Percentiles rank a stretch among this genome's conserved stretches.
Evolutionary conservation across 2,113 vertebrate genomes (phyloP).

Genomic region (Paratilapia polleni): DNA sequence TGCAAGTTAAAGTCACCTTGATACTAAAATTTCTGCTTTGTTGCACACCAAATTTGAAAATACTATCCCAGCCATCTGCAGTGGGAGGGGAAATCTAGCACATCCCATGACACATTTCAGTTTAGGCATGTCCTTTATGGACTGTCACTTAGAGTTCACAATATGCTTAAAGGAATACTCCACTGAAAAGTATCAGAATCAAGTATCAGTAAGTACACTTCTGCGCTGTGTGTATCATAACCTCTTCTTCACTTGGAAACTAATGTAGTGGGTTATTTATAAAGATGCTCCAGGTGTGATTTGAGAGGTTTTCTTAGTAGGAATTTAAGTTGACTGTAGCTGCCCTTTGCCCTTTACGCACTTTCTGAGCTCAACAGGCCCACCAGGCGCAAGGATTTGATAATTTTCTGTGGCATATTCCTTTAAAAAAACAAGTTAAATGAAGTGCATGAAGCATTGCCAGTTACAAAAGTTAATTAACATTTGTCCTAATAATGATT

Average conservation of each 20-base stretch:
- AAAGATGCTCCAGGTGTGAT: no score
- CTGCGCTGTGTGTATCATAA: background rate
- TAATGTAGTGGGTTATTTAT: no score
- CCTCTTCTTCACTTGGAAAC: no score
- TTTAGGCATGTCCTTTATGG: accelerated
- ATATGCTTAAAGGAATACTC: background rate
- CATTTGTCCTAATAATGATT: background rate
- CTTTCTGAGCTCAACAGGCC: background rate
- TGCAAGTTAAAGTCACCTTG: background rate
- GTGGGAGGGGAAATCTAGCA: no score
- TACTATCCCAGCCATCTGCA: background rate
- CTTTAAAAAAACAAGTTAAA: background rate
- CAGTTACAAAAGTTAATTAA: background rate
- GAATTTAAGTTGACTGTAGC: no score
- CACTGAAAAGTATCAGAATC: background rate
- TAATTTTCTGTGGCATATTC: background rate
- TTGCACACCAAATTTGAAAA: accelerated
- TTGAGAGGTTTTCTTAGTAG: no score
- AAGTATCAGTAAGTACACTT: background rate
- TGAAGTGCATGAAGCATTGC: no score
- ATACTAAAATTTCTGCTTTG: background rate
- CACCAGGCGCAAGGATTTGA: background rate
- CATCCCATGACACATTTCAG: background rate
- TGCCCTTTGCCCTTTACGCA: background rate
- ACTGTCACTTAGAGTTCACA: accelerated